Evolutionary conservation across 2,888 invertebrate species (phyloP), one percentile per base, ranked within the genome.

Genomic region (Crossocerus cetratus): DNA sequence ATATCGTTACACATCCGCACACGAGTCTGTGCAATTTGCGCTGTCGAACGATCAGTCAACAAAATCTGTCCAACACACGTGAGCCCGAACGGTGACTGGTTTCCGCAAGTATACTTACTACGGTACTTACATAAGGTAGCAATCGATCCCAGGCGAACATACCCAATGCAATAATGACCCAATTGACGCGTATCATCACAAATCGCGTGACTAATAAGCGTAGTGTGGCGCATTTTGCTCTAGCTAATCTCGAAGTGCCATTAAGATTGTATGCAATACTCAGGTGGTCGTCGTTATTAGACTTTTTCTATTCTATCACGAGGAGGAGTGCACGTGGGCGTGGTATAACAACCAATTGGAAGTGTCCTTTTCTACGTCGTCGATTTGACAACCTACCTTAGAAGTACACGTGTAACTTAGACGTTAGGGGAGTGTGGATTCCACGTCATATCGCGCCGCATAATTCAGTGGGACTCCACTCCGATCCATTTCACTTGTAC

Each of bases 161-260:
- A 54, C 42, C 53, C 45, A 62, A 66, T n/a, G 61, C 8, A 49
- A 57, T 43, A 43, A 59, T 42, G 42, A 21, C 13, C 21, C 13
- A 44, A 60, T 56, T 23, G n/a, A 22, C 55, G 61, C 42, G 11
- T 20, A 57, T 14, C 21, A 14, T 11, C 14, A 18, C 11, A 57
- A 32, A 53, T 16, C 42, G 14, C n/a, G 16, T 22, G 8, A 32
- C 23, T 22, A 44, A 14, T 16, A 21, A n/a, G 11, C 18, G 58
- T 65, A 70, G 61, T 14, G 14, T 49, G 32, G 32, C 32, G 65
- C 32, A 62, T 58, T 45, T 2, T 22, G 23, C 49, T 43, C 55
- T 67, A 53, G 53, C 18, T 45, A 58, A 77, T 66, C 68, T 78
- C 59, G 2, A 81, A 81, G 80, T 80, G 80, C 81, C 80, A 80